phyloP scores from a whole-genome alignment of 2,888 invertebrate species.

The Drosophila nigricruria region DNA sequence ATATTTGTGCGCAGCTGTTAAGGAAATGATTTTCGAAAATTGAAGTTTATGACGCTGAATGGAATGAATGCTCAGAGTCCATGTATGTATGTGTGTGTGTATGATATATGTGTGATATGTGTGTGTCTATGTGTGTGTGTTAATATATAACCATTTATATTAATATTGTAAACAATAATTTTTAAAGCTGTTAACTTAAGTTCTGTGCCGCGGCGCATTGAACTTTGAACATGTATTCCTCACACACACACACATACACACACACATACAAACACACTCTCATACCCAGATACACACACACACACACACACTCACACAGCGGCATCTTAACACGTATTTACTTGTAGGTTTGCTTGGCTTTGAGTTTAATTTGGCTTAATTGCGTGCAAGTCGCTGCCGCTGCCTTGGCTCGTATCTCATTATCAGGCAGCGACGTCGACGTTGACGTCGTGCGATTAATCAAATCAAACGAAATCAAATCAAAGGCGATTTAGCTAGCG shows the following conservation, averaged over 20 bases:
- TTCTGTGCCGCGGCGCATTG: constrained; percentile 63
- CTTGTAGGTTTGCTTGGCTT: constrained; percentile 60
- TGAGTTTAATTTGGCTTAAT: constrained; percentile 73
- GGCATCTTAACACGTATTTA: constrained; percentile 65
- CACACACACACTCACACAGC: background rate
- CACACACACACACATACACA: constrained; percentile 17
- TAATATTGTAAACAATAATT: constrained; percentile 75
- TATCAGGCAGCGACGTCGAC: constrained; percentile 46
- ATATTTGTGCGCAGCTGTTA: constrained; percentile 80
- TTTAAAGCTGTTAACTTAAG: constrained; percentile 70
- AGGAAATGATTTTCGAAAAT: constrained; percentile 84
- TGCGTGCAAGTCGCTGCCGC: constrained; percentile 66
- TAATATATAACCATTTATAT: constrained; percentile 73
- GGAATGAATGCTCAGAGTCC: constrained; percentile 59
- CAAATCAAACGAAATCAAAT: constrained; percentile 80
- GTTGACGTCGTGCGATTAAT: constrained; percentile 71
- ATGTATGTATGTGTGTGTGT: constrained; percentile 9
- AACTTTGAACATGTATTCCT: constrained; percentile 56
- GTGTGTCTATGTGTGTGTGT: constrained; percentile 34
- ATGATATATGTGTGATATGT: constrained; percentile 22
- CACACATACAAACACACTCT: constrained; percentile 3
- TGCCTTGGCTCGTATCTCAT: constrained; percentile 48
- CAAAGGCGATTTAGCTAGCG: constrained; percentile 77
- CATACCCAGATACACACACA: background rate
- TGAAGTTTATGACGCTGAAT: constrained; percentile 84